These are phyloP conservation scores for Drosophila subquinaria DNA, from an alignment of 2,888 invertebrate genomes.

Conservation along the genomic window DNA sequence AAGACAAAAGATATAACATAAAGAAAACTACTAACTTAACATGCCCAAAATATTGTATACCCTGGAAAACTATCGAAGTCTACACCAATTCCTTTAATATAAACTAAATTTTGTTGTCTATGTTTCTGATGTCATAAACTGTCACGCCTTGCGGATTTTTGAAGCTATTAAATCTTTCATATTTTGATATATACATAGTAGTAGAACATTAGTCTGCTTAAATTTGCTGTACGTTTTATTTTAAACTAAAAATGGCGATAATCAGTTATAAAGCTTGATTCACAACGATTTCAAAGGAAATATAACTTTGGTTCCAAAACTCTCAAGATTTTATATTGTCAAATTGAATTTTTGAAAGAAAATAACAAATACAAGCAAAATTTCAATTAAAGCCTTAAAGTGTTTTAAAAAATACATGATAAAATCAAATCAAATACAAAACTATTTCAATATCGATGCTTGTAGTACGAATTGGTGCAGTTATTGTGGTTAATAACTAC, in stretches of 20 bases:
- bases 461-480: not conserved
- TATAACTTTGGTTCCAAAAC: not conserved
- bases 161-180: not conserved
- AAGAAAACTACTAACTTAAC: constrained; percentile 6
- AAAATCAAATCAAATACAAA: not conserved
- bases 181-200: not conserved
- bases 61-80: not conserved
- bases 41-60: constrained; percentile 4
- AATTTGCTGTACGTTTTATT: no score
- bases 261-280: not conserved
- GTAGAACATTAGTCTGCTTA: no score
- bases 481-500: not conserved
- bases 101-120: no score
- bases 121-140: no score
- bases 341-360: not conserved
- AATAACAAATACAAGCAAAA: no score
- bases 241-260: not conserved
- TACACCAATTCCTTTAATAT: not conserved
- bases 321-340: not conserved
- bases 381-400: no score
- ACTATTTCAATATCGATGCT: not conserved
- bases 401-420: not conserved
- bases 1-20: constrained; percentile 22
- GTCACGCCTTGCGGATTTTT: no score
- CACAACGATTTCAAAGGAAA: not conserved